Evolutionary conservation across 23 tunicate genomes (phyloP), one percentile per base, ranked within the genome.

Genomic region (Ciona savignyi): DNA sequence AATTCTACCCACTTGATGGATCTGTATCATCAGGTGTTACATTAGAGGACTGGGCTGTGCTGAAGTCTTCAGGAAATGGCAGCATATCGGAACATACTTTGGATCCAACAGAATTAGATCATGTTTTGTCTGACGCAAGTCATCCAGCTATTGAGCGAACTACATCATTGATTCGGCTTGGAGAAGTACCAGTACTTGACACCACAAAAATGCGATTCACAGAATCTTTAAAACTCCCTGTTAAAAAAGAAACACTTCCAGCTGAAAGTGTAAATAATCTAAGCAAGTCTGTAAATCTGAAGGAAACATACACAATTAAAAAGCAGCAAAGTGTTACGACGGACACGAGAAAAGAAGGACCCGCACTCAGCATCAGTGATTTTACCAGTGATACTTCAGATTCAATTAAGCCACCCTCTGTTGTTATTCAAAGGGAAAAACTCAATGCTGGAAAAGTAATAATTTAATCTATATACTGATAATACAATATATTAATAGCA

Each of bases 301-400:
- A 15, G 56, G 9, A 9, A 9, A 42, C 56, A 6, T 42, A 42
- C 15, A 15, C 56, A 4, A 6, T 23, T 22, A 64, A 65, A 27
- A 60, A 22, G 11, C 61, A 34, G 42, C 74, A 73, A 6, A 26
- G 9, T 2, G 73, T 81, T 19, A 22, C 27, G 6, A 30, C 73
- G 25, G 85, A 81, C 22, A 27, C 63, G 30, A 32, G 77, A 26
- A 42, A 29, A 34, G 65, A 73, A 65, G 78, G 78, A 33, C 60
- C 87, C 26, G 87, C 69, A 21, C 66, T 82, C 11, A 74, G 77
- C 60, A 27, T 82, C 27, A 82, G 87, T 75, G 87, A 74, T 68
- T 34, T 82, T 30, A 60, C 80, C 15, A 82, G 87, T 27, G 78
- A 73, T 51, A 42, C 56, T 6, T 78, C 83, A 66, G 32, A 49